Evolutionary conservation across 2,113 vertebrate genomes (phyloP).

Genomic region (Ceyx melanurus): DNA sequence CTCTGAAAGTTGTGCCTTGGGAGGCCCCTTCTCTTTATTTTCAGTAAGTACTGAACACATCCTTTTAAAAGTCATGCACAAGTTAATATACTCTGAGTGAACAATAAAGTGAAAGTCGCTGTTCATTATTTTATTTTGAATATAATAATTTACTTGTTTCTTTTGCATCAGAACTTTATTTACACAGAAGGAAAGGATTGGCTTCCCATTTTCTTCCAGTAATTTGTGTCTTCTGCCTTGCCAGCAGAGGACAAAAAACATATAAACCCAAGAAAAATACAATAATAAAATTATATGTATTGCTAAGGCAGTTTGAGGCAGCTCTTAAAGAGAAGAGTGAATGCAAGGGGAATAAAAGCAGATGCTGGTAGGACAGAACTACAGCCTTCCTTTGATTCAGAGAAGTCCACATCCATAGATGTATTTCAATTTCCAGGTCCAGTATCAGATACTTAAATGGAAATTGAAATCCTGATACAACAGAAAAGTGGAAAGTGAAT

Average conservation of each 20-base stretch:
- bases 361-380: background rate
- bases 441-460: background rate
- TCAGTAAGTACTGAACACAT: background rate
- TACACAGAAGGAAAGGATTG: background rate
- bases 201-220: background rate
- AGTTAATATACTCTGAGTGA: background rate
- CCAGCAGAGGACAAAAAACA: background rate
- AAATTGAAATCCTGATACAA: constrained; percentile 40
- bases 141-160: background rate
- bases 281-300: rapidly evolving
- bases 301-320: background rate
- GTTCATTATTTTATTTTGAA: background rate
- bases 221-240: background rate
- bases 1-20: background rate
- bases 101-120: background rate
- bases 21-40: background rate
- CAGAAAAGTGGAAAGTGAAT: constrained; percentile 3
- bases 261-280: background rate
- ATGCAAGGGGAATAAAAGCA: background rate
- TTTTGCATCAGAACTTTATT: background rate
- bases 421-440: background rate
- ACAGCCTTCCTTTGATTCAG: background rate
- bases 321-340: background rate
- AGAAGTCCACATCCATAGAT: background rate
- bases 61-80: background rate